These are phyloP conservation scores for Thomomys bottae DNA, from an alignment of 2,113 vertebrate species.

Conservation along the genomic window DNA sequence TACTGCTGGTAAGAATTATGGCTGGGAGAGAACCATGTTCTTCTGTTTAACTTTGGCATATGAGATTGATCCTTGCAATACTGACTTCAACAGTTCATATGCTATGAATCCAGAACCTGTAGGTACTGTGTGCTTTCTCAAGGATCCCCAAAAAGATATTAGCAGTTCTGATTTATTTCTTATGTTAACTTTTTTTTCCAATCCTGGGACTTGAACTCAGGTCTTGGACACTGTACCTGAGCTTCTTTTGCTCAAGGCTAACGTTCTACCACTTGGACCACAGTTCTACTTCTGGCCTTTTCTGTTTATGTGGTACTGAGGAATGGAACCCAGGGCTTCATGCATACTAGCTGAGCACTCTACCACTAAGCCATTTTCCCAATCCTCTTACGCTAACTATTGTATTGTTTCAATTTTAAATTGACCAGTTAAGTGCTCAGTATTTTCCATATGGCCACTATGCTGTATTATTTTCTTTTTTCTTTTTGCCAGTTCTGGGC, in stretches of 20 bases:
- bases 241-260: no score
- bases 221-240: no score
- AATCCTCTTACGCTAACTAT: slow-evolving; percentile 18
- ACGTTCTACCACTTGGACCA: no score
- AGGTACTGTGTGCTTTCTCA: not conserved
- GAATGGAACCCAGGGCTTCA: not conserved
- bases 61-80: not conserved
- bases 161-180: not conserved
- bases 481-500: no score
- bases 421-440: not conserved
- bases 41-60: no score
- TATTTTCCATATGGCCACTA: not conserved
- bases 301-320: no score
- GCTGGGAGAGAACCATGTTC: slow-evolving; percentile 4
- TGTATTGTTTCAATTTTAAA: not conserved
- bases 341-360: no score
- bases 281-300: no score
- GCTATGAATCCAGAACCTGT: not conserved
- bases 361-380: no score
- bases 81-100: not conserved
- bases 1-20: not conserved
- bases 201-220: no score
- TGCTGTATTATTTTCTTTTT: no score
- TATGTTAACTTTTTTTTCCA: no score
- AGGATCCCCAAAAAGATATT: not conserved